phyloP scores from a whole-genome alignment of 2,888 invertebrate genomes.

The Dione vanillae region DNA sequence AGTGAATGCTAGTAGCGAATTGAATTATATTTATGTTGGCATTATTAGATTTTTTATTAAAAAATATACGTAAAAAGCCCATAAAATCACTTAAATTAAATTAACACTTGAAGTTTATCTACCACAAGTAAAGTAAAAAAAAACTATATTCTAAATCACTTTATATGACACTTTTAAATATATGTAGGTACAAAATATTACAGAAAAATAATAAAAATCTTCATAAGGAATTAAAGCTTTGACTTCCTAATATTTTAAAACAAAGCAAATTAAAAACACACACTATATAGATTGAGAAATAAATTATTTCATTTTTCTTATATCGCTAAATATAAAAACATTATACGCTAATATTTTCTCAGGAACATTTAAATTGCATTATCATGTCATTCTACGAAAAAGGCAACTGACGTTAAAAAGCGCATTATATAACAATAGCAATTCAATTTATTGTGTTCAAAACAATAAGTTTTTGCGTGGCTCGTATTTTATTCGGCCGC shows the following conservation, averaged over 20 bases:
- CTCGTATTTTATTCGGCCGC: conserved; percentile 44
- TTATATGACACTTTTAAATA: no score
- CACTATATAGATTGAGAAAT: not conserved
- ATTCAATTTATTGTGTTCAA: conserved; percentile 34
- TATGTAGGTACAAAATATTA: not conserved
- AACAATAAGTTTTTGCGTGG: conserved; percentile 37
- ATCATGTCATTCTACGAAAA: conserved; percentile 23
- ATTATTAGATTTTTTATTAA: no score
- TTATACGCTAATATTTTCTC: conserved; percentile 10
- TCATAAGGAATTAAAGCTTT: not conserved
- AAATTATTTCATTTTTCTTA: not conserved
- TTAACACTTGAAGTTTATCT: no score
- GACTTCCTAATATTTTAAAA: not conserved
- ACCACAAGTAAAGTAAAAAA: no score
- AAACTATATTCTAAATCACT: no score
- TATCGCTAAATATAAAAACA: no score
- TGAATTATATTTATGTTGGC: no score
- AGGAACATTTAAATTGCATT: conserved; percentile 15
- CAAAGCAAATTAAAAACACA: not conserved
- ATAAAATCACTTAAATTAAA: no score
- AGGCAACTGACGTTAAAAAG: conserved; percentile 24
- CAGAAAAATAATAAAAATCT: not conserved
- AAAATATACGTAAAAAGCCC: no score
- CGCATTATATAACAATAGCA: conserved; percentile 20
- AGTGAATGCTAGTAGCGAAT: no score